Conservation (phyloP, 92 coral and sea anemone species). For the Zoanthus solanderi region DNA sequence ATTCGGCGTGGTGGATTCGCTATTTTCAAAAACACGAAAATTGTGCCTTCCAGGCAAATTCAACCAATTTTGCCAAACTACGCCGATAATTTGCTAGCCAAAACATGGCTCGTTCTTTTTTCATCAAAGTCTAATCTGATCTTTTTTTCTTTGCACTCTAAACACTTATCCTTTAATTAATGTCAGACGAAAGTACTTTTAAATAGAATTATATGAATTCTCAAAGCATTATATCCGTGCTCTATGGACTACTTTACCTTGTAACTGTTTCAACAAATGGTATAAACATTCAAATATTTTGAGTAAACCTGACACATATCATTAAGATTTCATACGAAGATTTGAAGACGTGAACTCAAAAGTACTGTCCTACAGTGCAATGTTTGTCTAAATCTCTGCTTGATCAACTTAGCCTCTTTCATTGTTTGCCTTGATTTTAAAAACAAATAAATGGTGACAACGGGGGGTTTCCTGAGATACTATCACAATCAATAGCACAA, state of each 20-base stretch:
- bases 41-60: slow-evolving; percentile 69
- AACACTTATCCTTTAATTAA: slow-evolving; percentile 83
- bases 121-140: slow-evolving; percentile 43
- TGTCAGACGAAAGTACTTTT: slow-evolving; percentile 75
- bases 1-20: slow-evolving; percentile 95
- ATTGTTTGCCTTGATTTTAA: slow-evolving; percentile 91
- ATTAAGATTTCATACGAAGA: neutral
- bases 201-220: slow-evolving; percentile 44
- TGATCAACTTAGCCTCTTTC: slow-evolving; percentile 79
- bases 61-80: slow-evolving; percentile 62
- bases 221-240: slow-evolving; percentile 55
- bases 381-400: slow-evolving; percentile 78
- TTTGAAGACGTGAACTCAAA: neutral
- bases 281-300: slow-evolving; percentile 1
- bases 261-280: neutral
- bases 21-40: slow-evolving; percentile 79
- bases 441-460: slow-evolving; percentile 94
- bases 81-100: slow-evolving; percentile 62
- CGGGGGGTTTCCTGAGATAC: slow-evolving; percentile 96
- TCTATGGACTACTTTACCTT: slow-evolving; percentile 12
- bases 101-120: slow-evolving; percentile 36
- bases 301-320: neutral
- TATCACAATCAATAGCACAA: slow-evolving; percentile 85
- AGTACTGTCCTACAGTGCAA: slow-evolving; percentile 19
- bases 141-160: slow-evolving; percentile 56